phyloP scores from a whole-genome alignment of 2,797 vertebrate genomes.

The Pangasius larnaudii region DNA sequence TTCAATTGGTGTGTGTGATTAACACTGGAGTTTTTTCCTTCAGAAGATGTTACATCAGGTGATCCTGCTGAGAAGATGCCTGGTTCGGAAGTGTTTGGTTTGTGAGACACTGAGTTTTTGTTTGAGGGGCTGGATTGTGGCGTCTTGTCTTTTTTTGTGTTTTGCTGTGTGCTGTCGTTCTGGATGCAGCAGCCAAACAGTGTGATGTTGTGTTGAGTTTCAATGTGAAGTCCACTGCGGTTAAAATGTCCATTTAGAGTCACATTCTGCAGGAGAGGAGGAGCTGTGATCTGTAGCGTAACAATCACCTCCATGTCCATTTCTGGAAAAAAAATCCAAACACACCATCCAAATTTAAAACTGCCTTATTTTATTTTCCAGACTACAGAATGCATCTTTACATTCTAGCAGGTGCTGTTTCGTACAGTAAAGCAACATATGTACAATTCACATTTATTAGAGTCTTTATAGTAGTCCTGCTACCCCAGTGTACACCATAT shows the following conservation, averaged over 20 bases:
- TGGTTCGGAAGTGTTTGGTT: not conserved
- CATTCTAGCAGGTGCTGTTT: not conserved
- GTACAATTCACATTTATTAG: not conserved
- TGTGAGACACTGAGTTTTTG: not conserved
- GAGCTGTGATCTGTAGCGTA: conserved; percentile 52
- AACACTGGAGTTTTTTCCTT: not conserved
- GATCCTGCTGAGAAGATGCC: not conserved
- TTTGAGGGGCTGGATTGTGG: not conserved
- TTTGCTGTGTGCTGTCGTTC: conserved; percentile 20
- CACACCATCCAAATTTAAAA: not conserved
- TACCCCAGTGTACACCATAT: not conserved
- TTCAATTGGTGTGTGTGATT: conserved; percentile 49
- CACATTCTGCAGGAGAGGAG: conserved; percentile 53
- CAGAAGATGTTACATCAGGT: not conserved
- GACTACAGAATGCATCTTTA: not conserved
- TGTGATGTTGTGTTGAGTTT: conserved; percentile 44
- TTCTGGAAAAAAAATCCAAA: not conserved
- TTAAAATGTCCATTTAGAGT: conserved; percentile 61
- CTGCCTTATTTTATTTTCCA: not conserved
- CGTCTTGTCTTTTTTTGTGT: not conserved
- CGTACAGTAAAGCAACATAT: not conserved
- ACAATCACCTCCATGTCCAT: conserved; percentile 58
- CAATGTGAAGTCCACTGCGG: conserved; percentile 55
- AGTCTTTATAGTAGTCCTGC: not conserved
- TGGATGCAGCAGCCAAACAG: conserved; percentile 65